Base-by-base conservation (phyloP, 1,140 invertebrate species). In the Drosophila bipectinata region DNA sequence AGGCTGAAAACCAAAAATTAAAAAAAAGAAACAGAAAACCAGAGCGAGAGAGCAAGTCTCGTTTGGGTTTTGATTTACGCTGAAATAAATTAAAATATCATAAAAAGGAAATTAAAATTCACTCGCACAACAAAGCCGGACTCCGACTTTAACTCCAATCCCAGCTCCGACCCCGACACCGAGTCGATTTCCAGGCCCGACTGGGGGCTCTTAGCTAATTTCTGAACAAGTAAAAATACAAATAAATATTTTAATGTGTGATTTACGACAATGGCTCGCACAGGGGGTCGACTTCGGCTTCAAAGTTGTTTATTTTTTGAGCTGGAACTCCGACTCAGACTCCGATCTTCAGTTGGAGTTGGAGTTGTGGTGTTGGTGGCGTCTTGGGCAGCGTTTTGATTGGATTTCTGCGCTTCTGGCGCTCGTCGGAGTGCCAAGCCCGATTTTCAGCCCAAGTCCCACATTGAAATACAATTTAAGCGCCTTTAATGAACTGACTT, bases 191-290 rank as follows among this genome's bases (percentile, higher is more conserved):
- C 18, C 44, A 9, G 15, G 12, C 32, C 26, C 60, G 28, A 73
- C 59, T 63, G 78, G 72, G 82, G 80, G 73, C 85, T 89, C 79
- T 89, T 89, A 90, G 90, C 88, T 90, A 90, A 90, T 90, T 90
- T 88, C 90, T 90, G 85, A 91, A 91, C 90, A 90, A 91, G 63
- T 88, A 90, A 90, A 91, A 91, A 91, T 88, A 90, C 90, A 91
- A 88, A 88, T 91, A 91, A 91, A 91, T 91, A 91, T 91, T 91
- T 90, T 91, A 91, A 91, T 91, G 90, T 91, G 90, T 91, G 90
- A 91, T 91, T 91, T 91, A 91, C 90, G 90, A 90, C 90, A 91
- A 91, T 91, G 76, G 78, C 75, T 83, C 90, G 67, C 90, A 73
- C 66, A 89, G 88, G 90, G 90, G 81, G 89, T 83, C 75, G 76